Conservation (phyloP, 2,113 vertebrate species). For the Clarias gariepinus region DNA sequence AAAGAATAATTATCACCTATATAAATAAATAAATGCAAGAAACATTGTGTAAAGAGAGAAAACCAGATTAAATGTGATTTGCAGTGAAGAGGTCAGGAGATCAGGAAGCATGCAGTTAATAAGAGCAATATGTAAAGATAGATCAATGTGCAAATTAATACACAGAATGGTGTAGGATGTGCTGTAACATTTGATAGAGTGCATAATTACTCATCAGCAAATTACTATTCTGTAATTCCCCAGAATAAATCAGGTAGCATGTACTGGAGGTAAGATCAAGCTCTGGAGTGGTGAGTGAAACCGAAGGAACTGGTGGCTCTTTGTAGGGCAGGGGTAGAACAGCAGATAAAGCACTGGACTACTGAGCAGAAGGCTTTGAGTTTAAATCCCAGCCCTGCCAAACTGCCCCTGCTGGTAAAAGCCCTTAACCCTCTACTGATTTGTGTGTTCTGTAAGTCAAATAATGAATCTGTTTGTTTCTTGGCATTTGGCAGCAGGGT, state of each 20-base stretch:
- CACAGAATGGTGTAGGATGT: background rate
- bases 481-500: constrained; percentile 61
- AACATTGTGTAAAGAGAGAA: background rate
- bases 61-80: constrained; percentile 18
- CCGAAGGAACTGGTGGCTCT: background rate
- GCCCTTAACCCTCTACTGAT: background rate
- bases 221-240: background rate
- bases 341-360: background rate
- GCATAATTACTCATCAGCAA: background rate
- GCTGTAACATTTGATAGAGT: background rate
- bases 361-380: background rate
- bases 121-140: background rate
- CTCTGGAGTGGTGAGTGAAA: background rate
- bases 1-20: background rate
- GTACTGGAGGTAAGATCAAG: background rate
- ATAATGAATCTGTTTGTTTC: constrained; percentile 47
- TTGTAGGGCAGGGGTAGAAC: background rate
- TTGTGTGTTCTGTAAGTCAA: background rate
- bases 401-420: background rate
- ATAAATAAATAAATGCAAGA: background rate
- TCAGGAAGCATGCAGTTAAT: no score
- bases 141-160: background rate
- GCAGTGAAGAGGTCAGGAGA: background rate
- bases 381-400: background rate
- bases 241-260: background rate